Conservation (phyloP, 2,797 vertebrate species). For the Pipistrellus nathusii region DNA sequence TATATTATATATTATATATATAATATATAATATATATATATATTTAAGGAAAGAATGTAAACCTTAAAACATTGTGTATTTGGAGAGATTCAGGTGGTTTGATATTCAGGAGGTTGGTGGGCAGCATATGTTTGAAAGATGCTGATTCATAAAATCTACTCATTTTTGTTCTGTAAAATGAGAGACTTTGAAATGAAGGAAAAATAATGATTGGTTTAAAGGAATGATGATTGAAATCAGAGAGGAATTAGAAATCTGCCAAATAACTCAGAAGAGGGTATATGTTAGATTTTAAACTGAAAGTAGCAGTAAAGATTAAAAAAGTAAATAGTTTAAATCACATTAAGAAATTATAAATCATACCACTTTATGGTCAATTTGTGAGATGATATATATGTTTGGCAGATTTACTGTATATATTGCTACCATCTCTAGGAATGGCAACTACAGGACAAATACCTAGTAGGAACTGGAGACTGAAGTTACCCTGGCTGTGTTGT, state of each 20-base stretch:
- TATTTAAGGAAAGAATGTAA: not conserved
- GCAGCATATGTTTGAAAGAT: not conserved
- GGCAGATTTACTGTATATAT: not conserved
- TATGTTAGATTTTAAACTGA: constrained; percentile 2
- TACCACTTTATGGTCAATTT: not conserved
- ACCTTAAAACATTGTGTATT: not conserved
- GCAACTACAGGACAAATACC: not conserved
- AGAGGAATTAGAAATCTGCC: not conserved
- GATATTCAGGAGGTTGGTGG: not conserved
- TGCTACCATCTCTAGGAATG: not conserved
- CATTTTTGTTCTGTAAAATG: not conserved
- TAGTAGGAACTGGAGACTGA: accelerated
- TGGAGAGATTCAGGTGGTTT: not conserved
- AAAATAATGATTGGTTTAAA: not conserved
- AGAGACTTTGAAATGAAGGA: not conserved
- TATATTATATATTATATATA: not conserved
- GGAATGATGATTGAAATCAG: not conserved
- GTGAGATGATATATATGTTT: not conserved
- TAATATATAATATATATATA: not conserved
- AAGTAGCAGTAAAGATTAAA: not conserved
- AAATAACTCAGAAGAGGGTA: not conserved
- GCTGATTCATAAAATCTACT: not conserved
- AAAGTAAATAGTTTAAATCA: not conserved
- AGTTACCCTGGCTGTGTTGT: not conserved
- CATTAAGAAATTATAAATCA: not conserved